Evolutionary conservation across 2,113 vertebrate species (phyloP).

Genomic region (Lagopus muta): DNA sequence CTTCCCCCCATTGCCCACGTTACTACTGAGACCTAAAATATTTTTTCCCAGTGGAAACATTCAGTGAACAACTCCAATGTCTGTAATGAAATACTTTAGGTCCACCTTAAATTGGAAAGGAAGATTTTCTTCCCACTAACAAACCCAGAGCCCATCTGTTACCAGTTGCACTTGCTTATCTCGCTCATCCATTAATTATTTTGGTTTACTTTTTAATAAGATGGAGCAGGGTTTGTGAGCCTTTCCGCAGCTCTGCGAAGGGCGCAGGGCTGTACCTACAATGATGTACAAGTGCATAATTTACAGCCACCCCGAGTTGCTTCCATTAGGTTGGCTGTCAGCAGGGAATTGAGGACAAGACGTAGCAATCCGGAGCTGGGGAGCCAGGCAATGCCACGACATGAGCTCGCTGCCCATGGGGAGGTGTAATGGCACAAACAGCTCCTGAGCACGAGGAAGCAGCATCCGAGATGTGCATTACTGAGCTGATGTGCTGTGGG

Average conservation of each 20-base stretch:
- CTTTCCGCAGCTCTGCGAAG: accelerated
- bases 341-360: neutral
- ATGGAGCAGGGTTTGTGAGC: neutral
- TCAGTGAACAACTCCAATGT: neutral
- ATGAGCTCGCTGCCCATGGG: constrained; percentile 36
- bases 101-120: constrained; percentile 52
- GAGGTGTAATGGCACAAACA: constrained; percentile 62
- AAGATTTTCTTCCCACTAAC: constrained; percentile 61
- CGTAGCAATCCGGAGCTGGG: neutral
- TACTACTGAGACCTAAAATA: neutral
- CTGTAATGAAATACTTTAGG: constrained; percentile 23
- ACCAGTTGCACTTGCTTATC: constrained; percentile 31
- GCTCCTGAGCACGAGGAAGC: neutral
- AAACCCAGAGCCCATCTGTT: constrained; percentile 69
- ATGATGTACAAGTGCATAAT: neutral
- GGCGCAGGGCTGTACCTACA: neutral
- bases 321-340: neutral
- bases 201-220: constrained; percentile 25
- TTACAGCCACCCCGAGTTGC: neutral
- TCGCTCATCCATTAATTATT: constrained; percentile 43
- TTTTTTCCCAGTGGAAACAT: neutral
- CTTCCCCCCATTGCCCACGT: neutral
- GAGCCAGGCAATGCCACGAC: neutral
- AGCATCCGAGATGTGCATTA: neutral
- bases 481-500: neutral